phyloP scores from a whole-genome alignment of 2,113 vertebrate species.

The Paradisaea rubra region DNA sequence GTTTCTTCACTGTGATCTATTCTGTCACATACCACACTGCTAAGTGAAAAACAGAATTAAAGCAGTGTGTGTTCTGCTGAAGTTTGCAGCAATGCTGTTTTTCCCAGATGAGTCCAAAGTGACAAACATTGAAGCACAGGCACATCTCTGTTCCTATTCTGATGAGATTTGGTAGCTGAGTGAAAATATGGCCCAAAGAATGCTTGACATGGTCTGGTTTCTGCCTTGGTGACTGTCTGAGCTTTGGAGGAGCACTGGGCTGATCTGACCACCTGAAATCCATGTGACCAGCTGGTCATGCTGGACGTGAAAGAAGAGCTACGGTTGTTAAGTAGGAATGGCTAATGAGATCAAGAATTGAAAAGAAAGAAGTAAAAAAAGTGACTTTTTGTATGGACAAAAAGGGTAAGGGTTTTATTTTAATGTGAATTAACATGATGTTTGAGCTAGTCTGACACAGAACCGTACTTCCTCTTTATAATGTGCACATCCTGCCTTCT shows the following conservation, averaged over 20 bases:
- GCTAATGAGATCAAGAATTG: conserved; percentile 8
- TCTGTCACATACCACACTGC: background rate
- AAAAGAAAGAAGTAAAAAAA: conserved; percentile 13
- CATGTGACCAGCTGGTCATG: background rate
- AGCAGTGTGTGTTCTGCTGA: background rate
- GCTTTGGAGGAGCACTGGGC: background rate
- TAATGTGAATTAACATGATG: background rate
- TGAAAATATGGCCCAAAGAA: background rate
- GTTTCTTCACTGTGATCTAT: background rate
- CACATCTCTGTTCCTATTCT: background rate
- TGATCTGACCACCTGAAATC: background rate
- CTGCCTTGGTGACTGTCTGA: background rate
- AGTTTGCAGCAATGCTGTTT: background rate
- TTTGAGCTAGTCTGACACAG: background rate
- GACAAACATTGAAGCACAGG: background rate
- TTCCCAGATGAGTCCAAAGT: background rate
- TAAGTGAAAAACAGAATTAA: background rate
- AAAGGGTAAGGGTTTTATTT: background rate
- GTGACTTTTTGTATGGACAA: background rate
- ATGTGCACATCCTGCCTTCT: background rate
- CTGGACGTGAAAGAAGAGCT: background rate
- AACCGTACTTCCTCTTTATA: background rate
- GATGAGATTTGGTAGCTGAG: background rate
- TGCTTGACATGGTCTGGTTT: background rate
- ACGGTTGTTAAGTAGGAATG: conserved; percentile 20